Evolutionary conservation across 2,888 invertebrate species (phyloP).

Genomic region (Laothoe populi): DNA sequence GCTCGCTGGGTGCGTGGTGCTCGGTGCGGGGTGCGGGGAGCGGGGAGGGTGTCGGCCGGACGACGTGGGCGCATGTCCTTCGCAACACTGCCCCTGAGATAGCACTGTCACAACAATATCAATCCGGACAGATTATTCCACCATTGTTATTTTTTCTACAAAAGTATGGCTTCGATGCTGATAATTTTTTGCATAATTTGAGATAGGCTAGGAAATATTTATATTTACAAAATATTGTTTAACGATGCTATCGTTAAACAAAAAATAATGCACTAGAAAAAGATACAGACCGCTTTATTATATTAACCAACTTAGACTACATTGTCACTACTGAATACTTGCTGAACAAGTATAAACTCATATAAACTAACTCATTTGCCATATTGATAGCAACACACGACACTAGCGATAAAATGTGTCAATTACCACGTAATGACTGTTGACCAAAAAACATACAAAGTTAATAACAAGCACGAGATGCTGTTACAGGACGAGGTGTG

Average conservation of each 20-base stretch:
- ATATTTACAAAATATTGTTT: constrained; percentile 1
- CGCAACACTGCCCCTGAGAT: constrained; percentile 68
- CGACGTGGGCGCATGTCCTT: constrained; percentile 77
- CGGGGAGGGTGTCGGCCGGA: constrained; percentile 52
- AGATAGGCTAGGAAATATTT: neutral
- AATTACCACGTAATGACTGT: neutral
- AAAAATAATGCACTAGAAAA: neutral
- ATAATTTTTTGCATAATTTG: constrained; percentile 16
- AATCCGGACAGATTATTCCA: constrained; percentile 18
- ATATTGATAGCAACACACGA: neutral
- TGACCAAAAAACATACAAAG: constrained; percentile 2
- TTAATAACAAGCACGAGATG: constrained; percentile 24
- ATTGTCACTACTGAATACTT: too few relatives aligned
- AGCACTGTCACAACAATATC: constrained; percentile 60
- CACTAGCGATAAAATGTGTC: neutral
- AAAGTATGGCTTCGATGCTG: neutral
- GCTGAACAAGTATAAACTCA: too few relatives aligned
- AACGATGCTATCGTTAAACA: neutral
- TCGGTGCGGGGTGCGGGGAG: constrained; percentile 35
- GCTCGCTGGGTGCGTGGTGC: constrained; percentile 38
- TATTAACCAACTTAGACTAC: neutral
- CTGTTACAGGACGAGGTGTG: constrained; percentile 41
- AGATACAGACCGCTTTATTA: neutral
- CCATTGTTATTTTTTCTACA: constrained; percentile 15
- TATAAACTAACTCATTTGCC: neutral